Conservation (phyloP, 2,888 invertebrate species). For the Trachelus stipa region DNA sequence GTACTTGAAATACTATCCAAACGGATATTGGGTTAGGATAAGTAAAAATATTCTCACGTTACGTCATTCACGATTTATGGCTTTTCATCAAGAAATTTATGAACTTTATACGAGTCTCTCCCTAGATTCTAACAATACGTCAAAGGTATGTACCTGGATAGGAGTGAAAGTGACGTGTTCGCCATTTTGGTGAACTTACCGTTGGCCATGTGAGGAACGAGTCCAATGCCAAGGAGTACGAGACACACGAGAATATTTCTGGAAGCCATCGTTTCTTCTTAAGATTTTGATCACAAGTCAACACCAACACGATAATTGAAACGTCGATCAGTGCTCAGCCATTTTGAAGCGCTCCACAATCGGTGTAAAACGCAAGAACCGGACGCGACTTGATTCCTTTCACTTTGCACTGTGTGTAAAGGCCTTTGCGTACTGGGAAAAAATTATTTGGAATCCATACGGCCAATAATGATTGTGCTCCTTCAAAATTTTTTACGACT, state of each 20-base stretch:
- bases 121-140: background rate
- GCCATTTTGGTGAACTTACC: slow-evolving; percentile 24
- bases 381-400: slow-evolving; percentile 35
- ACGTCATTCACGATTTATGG: background rate
- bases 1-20: background rate
- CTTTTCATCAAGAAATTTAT: background rate
- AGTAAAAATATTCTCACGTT: background rate
- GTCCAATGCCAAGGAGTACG: slow-evolving; percentile 12
- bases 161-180: slow-evolving; percentile 11
- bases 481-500: background rate
- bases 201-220: slow-evolving; percentile 15
- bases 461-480: background rate
- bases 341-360: slow-evolving; percentile 49
- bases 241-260: slow-evolving; percentile 9
- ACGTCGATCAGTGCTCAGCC: slow-evolving; percentile 42
- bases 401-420: slow-evolving; percentile 38
- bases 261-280: slow-evolving; percentile 12
- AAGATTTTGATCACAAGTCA: background rate
- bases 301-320: background rate
- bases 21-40: background rate
- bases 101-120: background rate
- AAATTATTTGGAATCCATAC: background rate
- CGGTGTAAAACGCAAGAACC: slow-evolving; percentile 30
- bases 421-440: slow-evolving; percentile 30
- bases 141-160: background rate